Base-by-base conservation (phyloP, 1,140 invertebrate species). In the Tenebrio molitor region DNA sequence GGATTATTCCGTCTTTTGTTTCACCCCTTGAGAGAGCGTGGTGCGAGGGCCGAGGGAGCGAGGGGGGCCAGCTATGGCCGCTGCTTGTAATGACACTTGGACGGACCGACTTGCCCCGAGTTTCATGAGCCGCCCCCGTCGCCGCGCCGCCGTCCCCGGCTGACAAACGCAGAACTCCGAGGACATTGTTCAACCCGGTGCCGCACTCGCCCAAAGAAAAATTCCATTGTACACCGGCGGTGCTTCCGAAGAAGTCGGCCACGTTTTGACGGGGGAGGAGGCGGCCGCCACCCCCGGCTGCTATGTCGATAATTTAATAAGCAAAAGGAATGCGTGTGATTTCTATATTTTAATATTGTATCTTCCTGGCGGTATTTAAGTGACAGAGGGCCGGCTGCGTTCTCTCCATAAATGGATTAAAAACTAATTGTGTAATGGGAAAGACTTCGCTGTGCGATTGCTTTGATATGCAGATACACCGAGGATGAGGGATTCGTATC, bases 1-100 rank as follows among this genome's bases (percentile, higher is more conserved):
- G 80, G 80, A 81, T 81, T 81, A 81, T 81, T 81, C 80, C 77
- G 79, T 81, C 80, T 81, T 81, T 81, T 81, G 80, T 81, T 81
- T 81, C 80, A 80, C 77, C 80, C 77, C 75, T 67, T 75, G 74
- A 50, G 68, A 39, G 50, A 50, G 10, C 44, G 41, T 16, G 67
- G 39, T 67, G 50, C 41, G 16, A 34, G 72, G 69, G 74, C 25
- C 50, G 50, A 50, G 64, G 73, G 42, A 66, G 69, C 25, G 36
- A 62, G 58, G 42, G 70, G 74, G 70, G 74, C 76, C 70, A 71
- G 74, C 64, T 50, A 76, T 78, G 79, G 79, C 78, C 79, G 79
- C 79, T 80, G 76, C 77, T 82, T 81, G 80, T 82, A 82, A 82
- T 82, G 80, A 82, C 81, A 82, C 81, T 81, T 79, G 79, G 79